Conservation (phyloP, 2,797 vertebrate genomes). For the Myioborus miniatus region DNA sequence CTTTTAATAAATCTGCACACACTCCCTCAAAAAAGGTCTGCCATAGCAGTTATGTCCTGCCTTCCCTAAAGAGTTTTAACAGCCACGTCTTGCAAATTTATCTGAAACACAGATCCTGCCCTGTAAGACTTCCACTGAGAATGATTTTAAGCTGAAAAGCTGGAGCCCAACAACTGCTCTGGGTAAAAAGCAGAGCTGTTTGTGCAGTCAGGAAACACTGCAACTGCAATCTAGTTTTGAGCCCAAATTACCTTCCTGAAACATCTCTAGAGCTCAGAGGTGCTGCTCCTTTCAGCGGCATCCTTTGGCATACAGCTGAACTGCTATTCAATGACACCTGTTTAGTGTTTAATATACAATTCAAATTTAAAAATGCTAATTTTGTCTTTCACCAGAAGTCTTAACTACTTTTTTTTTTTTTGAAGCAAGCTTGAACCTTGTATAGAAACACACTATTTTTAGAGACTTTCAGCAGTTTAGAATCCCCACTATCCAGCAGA, state of each 20-base stretch:
- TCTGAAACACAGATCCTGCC: background rate
- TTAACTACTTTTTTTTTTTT: background rate
- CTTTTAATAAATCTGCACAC: background rate
- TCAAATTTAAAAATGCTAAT: background rate
- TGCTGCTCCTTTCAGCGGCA: background rate
- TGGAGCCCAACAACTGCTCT: background rate
- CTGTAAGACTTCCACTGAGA: background rate
- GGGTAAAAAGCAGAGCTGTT: background rate
- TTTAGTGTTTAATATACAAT: background rate
- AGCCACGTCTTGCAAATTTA: background rate
- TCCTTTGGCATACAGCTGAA: background rate
- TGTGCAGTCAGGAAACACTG: background rate
- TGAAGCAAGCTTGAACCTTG: background rate
- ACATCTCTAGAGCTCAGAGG: background rate
- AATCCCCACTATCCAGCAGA: background rate
- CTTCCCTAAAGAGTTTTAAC: background rate
- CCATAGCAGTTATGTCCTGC: background rate
- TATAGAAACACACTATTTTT: background rate
- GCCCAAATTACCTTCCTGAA: background rate
- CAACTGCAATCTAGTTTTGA: background rate
- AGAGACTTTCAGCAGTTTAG: background rate
- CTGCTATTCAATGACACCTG: accelerated
- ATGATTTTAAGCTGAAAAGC: background rate
- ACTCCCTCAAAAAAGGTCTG: background rate
- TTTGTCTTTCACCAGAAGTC: background rate